Percentiles rank a stretch among this genome's conserved stretches.
Conservation (phyloP, 1,140 invertebrate genomes). For the Sitobion miscanthi region DNA sequence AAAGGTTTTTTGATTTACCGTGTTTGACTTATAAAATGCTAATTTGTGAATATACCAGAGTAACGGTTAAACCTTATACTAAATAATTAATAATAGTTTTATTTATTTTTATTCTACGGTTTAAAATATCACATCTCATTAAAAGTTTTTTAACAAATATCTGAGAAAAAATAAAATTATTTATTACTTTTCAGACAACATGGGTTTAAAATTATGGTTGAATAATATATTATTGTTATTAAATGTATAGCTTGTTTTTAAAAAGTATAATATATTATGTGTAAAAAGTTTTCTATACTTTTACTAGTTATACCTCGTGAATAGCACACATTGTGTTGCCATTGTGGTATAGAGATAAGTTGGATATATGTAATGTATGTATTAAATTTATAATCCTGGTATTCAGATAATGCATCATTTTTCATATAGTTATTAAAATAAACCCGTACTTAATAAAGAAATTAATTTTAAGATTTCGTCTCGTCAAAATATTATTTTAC, state of each 20-base stretch:
- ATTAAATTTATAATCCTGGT: neutral
- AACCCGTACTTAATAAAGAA: neutral
- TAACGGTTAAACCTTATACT: neutral
- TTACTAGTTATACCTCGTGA: neutral
- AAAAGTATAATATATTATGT: neutral
- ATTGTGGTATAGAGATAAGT: neutral
- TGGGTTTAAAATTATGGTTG: neutral
- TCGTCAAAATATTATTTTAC: neutral
- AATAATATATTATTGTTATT: neutral
- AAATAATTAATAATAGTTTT: neutral
- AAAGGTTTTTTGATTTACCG: neutral
- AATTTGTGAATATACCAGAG: neutral
- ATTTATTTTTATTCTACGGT: neutral
- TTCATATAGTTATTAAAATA: too few relatives aligned
- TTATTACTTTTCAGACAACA: neutral
- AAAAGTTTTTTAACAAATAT: neutral
- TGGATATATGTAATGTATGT: neutral
- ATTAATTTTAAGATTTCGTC: neutral
- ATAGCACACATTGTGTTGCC: neutral
- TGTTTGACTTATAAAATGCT: neutral
- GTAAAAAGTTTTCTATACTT: neutral
- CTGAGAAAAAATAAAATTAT: neutral
- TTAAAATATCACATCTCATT: neutral
- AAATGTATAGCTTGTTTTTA: neutral
- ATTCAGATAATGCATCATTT: too few relatives aligned